These are phyloP conservation scores for Napeogenes sylphis DNA, from an alignment of 2,888 invertebrate species.

Conservation along the genomic window DNA sequence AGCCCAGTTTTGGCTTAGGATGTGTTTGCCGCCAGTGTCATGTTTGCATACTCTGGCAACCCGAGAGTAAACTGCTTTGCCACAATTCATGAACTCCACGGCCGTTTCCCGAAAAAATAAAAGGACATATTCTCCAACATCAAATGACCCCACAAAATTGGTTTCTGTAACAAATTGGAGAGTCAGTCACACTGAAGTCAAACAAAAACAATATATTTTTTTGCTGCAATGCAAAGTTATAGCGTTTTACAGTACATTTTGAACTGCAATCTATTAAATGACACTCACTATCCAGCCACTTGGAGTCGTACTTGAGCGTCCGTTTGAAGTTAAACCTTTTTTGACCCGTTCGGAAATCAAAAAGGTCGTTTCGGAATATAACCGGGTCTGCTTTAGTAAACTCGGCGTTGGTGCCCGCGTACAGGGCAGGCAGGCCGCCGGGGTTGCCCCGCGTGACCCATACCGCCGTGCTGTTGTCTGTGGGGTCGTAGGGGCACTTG, in stretches of 20 bases:
- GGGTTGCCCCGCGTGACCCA: constrained; percentile 84
- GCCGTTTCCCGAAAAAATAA: constrained; percentile 86
- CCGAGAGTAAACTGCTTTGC: constrained; percentile 83
- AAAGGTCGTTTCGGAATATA: constrained; percentile 83
- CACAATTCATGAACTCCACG: constrained; percentile 82
- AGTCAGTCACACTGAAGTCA: constrained; percentile 24
- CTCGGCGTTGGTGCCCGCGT: constrained; percentile 85
- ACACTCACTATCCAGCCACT: constrained; percentile 84
- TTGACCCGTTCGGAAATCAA: constrained; percentile 78
- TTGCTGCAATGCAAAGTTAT: too few species aligned
- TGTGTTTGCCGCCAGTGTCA: constrained; percentile 81
- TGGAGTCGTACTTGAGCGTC: constrained; percentile 83
- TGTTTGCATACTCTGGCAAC: constrained; percentile 86
- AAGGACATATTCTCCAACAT: constrained; percentile 81
- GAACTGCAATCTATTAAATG: constrained; percentile 1
- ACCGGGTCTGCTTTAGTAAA: constrained; percentile 84
- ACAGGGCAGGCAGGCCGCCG: constrained; percentile 80
- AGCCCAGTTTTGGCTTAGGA: constrained; percentile 82
- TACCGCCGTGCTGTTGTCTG: constrained; percentile 85
- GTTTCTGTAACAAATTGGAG: constrained; percentile 76
- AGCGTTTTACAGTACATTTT: too few species aligned
- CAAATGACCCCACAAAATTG: constrained; percentile 84
- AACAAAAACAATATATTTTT: neutral
- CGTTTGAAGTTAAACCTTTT: constrained; percentile 80
- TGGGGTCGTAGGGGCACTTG: constrained; percentile 85